phyloP scores from a whole-genome alignment of 2,888 invertebrate species.

The Nemapogon koenigi region DNA sequence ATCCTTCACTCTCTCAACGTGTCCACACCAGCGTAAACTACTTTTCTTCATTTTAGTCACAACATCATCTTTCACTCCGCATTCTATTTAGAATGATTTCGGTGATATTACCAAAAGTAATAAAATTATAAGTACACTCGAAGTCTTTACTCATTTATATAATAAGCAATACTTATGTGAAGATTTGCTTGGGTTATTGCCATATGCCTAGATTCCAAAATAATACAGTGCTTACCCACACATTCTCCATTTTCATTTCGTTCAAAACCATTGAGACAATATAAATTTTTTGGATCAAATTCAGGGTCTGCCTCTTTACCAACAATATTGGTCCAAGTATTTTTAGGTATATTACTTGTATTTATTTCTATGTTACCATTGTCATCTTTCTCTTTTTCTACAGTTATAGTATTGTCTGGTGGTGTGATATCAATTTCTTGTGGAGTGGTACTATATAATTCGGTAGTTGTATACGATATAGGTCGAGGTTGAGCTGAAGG shows the following conservation, averaged over 20 bases:
- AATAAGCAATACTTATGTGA: no score
- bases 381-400: slow-evolving; percentile 25
- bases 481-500: slow-evolving; percentile 9
- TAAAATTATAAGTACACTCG: no score
- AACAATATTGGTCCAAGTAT: slow-evolving; percentile 31
- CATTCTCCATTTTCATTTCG: slow-evolving; percentile 62
- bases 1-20: no score
- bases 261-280: slow-evolving; percentile 60
- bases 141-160: no score
- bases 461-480: no score
- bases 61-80: no score
- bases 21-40: no score
- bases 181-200: background rate
- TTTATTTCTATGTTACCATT: slow-evolving; percentile 27
- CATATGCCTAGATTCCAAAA: slow-evolving; percentile 3
- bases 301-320: slow-evolving; percentile 23
- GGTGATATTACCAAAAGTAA: no score
- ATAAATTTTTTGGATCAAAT: slow-evolving; percentile 34
- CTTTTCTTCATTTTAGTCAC: no score
- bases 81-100: no score
- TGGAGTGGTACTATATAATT: slow-evolving; percentile 12
- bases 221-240: slow-evolving; percentile 46
- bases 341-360: slow-evolving; percentile 29
- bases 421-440: slow-evolving; percentile 22
- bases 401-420: slow-evolving; percentile 20